These are phyloP conservation scores for Abrostola tripartita DNA, from an alignment of 2,888 invertebrate genomes.

Conservation along the genomic window DNA sequence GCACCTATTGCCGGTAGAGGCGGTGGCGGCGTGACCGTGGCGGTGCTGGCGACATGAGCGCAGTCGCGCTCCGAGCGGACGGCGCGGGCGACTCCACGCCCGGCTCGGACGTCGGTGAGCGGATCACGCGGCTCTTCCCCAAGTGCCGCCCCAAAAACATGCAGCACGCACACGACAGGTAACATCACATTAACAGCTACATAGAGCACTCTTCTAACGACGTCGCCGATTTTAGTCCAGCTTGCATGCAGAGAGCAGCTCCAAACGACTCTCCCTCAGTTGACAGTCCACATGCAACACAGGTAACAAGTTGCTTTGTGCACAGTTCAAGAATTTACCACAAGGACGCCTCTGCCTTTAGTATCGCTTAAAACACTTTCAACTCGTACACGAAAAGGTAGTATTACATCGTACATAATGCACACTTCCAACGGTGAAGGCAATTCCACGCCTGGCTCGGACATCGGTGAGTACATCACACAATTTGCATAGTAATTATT, in stretches of 20 bases:
- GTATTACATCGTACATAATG: not conserved
- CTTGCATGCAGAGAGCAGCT: not conserved
- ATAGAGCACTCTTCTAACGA: not conserved
- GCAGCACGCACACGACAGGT: slow-evolving; percentile 86
- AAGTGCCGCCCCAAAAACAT: slow-evolving; percentile 93
- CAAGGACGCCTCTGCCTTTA: slow-evolving; percentile 92
- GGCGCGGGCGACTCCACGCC: slow-evolving; percentile 86
- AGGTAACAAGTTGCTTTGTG: too few species aligned
- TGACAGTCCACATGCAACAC: too few species aligned
- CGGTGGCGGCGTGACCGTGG: slow-evolving; percentile 79
- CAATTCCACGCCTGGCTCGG: not conserved
- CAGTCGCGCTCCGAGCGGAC: slow-evolving; percentile 83
- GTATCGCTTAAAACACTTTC: slow-evolving; percentile 92
- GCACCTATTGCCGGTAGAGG: slow-evolving; percentile 79
- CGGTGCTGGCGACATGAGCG: slow-evolving; percentile 80
- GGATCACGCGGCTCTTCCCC: slow-evolving; percentile 95
- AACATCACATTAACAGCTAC: not conserved
- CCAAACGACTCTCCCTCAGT: too few species aligned
- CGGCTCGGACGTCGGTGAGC: slow-evolving; percentile 90
- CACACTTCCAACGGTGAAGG: not conserved
- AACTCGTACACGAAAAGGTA: slow-evolving; percentile 83
- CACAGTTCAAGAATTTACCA: too few species aligned
- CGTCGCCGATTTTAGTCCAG: not conserved
- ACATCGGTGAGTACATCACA: not conserved
- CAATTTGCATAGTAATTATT: not conserved